Conservation (phyloP, 2,113 vertebrate genomes). For the Conger conger region DNA sequence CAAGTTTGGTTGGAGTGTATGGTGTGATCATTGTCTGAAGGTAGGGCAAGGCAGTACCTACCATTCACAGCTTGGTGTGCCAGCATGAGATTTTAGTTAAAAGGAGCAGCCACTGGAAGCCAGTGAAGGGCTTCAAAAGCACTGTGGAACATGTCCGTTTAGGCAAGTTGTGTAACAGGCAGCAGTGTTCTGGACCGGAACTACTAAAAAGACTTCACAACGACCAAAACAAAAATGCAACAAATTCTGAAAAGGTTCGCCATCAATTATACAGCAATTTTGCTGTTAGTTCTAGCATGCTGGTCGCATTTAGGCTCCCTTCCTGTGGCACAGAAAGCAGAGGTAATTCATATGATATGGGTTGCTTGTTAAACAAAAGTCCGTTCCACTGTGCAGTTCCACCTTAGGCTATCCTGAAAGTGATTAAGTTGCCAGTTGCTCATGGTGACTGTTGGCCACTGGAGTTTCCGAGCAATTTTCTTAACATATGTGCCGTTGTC, state of each 20-base stretch:
- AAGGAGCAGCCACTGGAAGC: too few relatives aligned
- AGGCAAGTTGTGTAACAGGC: too few relatives aligned
- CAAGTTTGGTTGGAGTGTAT: too few relatives aligned
- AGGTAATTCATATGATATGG: slow-evolving; percentile 61
- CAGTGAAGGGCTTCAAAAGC: too few relatives aligned
- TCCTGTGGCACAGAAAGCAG: slow-evolving; percentile 59
- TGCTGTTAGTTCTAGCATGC: slow-evolving; percentile 57
- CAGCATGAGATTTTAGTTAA: too few relatives aligned
- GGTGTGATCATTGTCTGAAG: too few relatives aligned
- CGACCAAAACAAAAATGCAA: slow-evolving; percentile 53
- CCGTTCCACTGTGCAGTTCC: slow-evolving; percentile 31
- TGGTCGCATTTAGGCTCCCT: slow-evolving; percentile 56
- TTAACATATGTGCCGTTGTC: slow-evolving; percentile 3
- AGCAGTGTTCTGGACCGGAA: too few relatives aligned
- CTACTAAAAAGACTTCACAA: slow-evolving; percentile 33
- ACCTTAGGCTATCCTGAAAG: slow-evolving; percentile 28
- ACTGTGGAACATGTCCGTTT: too few relatives aligned
- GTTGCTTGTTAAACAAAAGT: slow-evolving; percentile 59
- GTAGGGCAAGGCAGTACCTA: too few relatives aligned
- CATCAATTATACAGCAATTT: slow-evolving; percentile 61
- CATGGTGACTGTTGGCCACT: slow-evolving; percentile 24
- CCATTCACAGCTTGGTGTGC: too few relatives aligned
- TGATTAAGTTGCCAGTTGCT: slow-evolving; percentile 22
- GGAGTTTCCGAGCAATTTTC: slow-evolving; percentile 15
- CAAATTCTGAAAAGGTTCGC: slow-evolving; percentile 53